Evolutionary conservation across 2,888 invertebrate species (phyloP), one percentile per base, ranked within the genome.

Genomic region (Pandemis cinnamomeana): DNA sequence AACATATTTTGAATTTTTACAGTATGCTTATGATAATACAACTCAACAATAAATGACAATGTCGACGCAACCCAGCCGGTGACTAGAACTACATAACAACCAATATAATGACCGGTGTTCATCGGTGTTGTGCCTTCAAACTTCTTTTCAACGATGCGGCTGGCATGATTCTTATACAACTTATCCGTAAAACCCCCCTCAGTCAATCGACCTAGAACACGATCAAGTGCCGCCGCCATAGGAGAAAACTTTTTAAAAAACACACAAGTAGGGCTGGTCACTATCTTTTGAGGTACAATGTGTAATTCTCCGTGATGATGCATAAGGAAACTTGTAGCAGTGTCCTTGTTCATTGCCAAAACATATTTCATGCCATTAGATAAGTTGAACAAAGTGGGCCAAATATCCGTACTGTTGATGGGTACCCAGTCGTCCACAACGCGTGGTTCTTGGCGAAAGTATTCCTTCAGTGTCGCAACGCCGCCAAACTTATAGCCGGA

Each of bases 231-330:
- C 1, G 78, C 71, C 0, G 71, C 80, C 5, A 93, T 80, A 3
- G 90, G 89, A 7, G 91, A 92, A 77, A 83, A 89, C 74, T 89
- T 92, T 77, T 92, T 92, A 48, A 89, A 91, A 80, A 87, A 92
- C 78, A 92, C 75, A 2, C 86, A 89, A 0, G 84, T 80, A 0
- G 91, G 92, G 71, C 83, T 85, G 15, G 75, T 80, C 0, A 87
- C 72, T n/a, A 93, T 76, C 72, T 75, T 83, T 71, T 88, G 81
- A 0, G 85, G 80, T 64, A 92, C 74, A 53, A 90, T 83, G 71
- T 90, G 86, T 58, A 91, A 78, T 0, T 78, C 76, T 11, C 84
- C 75, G 15, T 82, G 82, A 55, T 82, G 80, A 13, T 80, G 78
- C 61, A 80, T 81, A 7, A 86, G 80, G 69, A 87, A 80, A 27